Evolutionary conservation across 2,888 invertebrate species (phyloP).

Genomic region (Desoria tigrina): DNA sequence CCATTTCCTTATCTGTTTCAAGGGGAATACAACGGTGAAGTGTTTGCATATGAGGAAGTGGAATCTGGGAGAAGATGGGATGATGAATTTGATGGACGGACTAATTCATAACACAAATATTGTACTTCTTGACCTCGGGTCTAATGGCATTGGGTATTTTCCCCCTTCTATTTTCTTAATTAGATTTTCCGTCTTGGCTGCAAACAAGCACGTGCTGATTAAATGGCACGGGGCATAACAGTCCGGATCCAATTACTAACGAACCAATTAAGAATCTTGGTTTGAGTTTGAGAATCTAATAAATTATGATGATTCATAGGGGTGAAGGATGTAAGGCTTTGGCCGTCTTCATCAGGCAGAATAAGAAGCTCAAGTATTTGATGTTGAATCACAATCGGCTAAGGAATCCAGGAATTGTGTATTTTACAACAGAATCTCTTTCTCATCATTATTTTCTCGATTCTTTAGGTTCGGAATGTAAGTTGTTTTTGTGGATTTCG

Average conservation of each 20-base stretch:
- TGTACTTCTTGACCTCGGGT: conserved; percentile 45
- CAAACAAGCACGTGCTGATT: too few species aligned
- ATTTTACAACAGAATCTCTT: conserved; percentile 5
- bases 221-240: too few species aligned
- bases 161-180: conserved; percentile 3
- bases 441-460: background rate
- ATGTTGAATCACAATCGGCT: conserved; percentile 48
- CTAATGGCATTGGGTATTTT: conserved; percentile 45
- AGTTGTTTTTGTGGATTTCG: background rate
- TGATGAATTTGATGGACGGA: conserved; percentile 46
- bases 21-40: conserved; percentile 47
- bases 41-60: conserved; percentile 51
- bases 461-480: background rate
- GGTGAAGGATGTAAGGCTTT: conserved; percentile 43
- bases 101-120: conserved; percentile 33
- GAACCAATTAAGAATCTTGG: too few species aligned
- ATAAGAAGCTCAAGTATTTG: conserved; percentile 46
- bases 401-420: conserved; percentile 49
- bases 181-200: too few species aligned
- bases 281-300: too few species aligned
- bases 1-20: background rate
- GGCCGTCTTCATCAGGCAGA: conserved; percentile 38
- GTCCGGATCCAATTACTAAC: too few species aligned
- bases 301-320: conserved; percentile 6
- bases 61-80: conserved; percentile 50